Evolutionary conservation across 2,888 invertebrate species (phyloP).

Genomic region (Calliopum simillimum): DNA sequence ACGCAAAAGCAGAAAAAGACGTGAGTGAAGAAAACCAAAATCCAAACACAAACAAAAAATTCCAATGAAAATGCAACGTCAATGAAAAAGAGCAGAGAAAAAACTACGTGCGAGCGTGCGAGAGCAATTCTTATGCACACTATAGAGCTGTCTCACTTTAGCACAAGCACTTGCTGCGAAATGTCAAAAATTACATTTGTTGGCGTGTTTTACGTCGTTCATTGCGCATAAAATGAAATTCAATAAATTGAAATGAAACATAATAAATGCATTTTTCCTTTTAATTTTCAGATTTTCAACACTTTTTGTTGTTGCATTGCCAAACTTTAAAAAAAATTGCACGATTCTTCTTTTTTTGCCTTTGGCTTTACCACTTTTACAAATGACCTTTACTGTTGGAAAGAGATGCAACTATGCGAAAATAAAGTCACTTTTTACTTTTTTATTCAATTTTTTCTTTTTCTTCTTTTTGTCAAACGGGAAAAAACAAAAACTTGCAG

Average conservation of each 20-base stretch:
- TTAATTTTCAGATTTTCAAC: background rate
- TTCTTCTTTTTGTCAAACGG: background rate
- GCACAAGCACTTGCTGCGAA: background rate
- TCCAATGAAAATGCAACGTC: conserved; percentile 28
- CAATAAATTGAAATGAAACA: background rate
- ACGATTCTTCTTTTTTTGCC: background rate
- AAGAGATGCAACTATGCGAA: conserved; percentile 32
- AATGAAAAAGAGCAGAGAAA: background rate
- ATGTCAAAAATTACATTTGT: conserved; percentile 8
- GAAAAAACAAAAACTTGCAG: too few relatives aligned
- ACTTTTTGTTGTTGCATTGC: background rate
- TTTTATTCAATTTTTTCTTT: background rate
- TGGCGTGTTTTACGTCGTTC: background rate
- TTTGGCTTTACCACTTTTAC: conserved; percentile 28
- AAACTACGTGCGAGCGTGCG: background rate
- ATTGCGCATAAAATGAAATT: conserved; percentile 5
- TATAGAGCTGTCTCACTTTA: conserved; percentile 8
- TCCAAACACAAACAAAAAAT: conserved; percentile 24
- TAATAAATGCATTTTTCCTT: background rate
- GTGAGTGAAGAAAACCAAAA: background rate
- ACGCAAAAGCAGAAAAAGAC: background rate
- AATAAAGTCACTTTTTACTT: conserved; percentile 17
- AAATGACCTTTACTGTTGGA: conserved; percentile 38
- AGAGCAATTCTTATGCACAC: too few relatives aligned
- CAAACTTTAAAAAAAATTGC: background rate